Conservation (phyloP, 2,797 vertebrate species). For the Lagorchestes hirsutus region DNA sequence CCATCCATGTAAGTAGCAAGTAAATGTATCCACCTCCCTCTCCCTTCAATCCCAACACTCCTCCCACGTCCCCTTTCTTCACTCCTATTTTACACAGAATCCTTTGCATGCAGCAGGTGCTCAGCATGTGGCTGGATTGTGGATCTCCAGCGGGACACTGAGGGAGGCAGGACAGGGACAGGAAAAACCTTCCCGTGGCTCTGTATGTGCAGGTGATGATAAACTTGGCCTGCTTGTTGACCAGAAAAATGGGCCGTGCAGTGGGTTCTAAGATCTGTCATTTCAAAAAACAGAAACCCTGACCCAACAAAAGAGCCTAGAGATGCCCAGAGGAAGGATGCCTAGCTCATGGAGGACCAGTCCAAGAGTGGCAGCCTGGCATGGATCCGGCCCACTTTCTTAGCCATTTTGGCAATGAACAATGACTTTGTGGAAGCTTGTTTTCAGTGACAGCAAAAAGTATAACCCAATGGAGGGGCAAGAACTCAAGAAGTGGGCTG, state of each 20-base stretch:
- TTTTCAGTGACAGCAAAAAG: slow-evolving; percentile 51
- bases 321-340: slow-evolving; percentile 59
- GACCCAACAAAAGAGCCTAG: slow-evolving; percentile 46
- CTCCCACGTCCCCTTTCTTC: neutral
- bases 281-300: neutral
- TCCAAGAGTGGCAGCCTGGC: slow-evolving; percentile 60
- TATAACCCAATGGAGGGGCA: neutral
- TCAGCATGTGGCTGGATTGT: neutral
- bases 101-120: neutral
- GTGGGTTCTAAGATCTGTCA: neutral
- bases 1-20: neutral
- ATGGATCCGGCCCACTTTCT: slow-evolving; percentile 54
- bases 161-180: neutral
- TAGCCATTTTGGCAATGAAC: neutral
- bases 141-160: slow-evolving; percentile 8
- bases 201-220: neutral
- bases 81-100: neutral
- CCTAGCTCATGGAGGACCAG: neutral
- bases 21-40: neutral
- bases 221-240: neutral
- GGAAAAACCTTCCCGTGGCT: neutral
- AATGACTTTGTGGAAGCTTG: neutral
- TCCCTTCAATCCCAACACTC: neutral
- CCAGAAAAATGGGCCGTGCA: neutral
- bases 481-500: neutral